Conservation (phyloP, 1,140 invertebrate genomes). For the Aphaenogaster floridana region DNA sequence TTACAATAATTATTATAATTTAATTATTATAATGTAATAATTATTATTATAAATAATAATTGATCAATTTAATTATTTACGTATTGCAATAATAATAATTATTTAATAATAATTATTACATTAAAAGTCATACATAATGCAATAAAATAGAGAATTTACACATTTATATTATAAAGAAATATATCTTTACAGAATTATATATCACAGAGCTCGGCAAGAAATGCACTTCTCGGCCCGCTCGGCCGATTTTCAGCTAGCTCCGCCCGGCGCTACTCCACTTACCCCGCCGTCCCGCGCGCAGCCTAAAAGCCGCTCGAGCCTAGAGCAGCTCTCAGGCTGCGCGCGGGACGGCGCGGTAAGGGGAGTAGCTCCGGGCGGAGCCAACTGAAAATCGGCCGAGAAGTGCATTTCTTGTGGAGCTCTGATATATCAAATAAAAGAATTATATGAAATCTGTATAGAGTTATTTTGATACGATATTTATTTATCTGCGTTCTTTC, state of each 20-base stretch:
- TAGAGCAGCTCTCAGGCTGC: too few relatives aligned
- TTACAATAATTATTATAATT: neutral
- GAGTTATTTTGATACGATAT: neutral
- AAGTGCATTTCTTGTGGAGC: too few relatives aligned
- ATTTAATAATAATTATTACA: too few relatives aligned
- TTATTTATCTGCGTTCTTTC: neutral
- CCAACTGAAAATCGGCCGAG: too few relatives aligned
- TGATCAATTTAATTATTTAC: neutral
- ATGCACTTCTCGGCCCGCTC: too few relatives aligned
- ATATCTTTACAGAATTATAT: slow-evolving; percentile 14
- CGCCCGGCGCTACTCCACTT: too few relatives aligned
- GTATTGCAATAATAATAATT: too few relatives aligned
- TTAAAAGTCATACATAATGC: neutral
- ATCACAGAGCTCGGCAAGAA: neutral
- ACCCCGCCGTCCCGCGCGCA: too few relatives aligned
- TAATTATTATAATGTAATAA: neutral
- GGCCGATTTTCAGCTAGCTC: too few relatives aligned
- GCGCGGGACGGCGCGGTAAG: too few relatives aligned
- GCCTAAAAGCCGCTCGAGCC: too few relatives aligned
- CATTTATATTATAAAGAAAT: neutral
- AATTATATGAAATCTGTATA: neutral
- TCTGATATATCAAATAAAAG: neutral
- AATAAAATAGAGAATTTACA: neutral
- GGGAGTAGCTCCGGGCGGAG: too few relatives aligned
- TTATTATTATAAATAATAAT: neutral